A percentile compares a stretch with the other conserved stretches of the same genome.
Evolutionary conservation across 2,888 invertebrate genomes (phyloP).

Genomic region (Sarcophaga caerulescens): DNA sequence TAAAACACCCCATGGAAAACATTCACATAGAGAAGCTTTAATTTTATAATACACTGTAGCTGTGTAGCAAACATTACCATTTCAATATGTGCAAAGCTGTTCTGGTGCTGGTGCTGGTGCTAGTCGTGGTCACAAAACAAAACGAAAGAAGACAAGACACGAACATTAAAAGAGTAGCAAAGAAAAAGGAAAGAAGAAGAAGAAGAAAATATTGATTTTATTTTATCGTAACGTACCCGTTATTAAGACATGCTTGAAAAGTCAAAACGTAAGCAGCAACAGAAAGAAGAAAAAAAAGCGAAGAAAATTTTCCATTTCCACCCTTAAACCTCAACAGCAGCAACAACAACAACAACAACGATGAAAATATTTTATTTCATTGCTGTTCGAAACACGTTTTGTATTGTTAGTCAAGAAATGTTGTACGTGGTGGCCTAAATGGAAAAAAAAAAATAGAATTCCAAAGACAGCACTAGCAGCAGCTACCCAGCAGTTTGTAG

Average conservation of each 20-base stretch:
- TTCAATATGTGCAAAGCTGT: too few relatives aligned
- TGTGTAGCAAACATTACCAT: neutral
- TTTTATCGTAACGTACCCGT: conserved; percentile 40
- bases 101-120: too few relatives aligned
- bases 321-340: conserved; percentile 1
- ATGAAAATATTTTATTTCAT: neutral
- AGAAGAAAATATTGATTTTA: conserved; percentile 60
- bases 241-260: conserved; percentile 35
- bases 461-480: too few relatives aligned
- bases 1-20: too few relatives aligned
- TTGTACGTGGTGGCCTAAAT: neutral
- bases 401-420: conserved; percentile 3
- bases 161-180: neutral
- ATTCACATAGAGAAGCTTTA: neutral
- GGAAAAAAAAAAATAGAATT: neutral
- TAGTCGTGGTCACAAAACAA: neutral
- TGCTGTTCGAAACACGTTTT: neutral
- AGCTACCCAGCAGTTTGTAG: too few relatives aligned
- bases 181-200: neutral
- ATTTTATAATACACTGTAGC: conserved; percentile 39
- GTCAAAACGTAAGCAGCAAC: conserved; percentile 1
- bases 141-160: neutral
- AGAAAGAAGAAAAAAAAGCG: neutral
- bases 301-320: conserved; percentile 18
- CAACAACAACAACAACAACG: too few relatives aligned